Evolutionary conservation across 2,888 invertebrate species (phyloP).

Genomic region (Andrena trimmerana): DNA sequence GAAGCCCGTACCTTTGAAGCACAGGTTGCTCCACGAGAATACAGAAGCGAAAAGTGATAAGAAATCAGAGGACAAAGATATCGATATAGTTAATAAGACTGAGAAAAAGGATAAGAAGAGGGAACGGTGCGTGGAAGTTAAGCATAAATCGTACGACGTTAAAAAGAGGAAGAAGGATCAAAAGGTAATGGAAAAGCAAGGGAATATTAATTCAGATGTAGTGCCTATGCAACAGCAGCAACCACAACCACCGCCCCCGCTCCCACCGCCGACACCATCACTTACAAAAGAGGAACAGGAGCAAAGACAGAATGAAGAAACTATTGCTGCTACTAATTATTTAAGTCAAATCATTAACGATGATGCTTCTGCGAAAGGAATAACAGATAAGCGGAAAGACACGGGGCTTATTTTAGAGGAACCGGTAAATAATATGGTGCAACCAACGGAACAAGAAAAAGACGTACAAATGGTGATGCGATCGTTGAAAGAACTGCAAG

Average conservation of each 20-base stretch:
- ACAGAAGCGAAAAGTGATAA: slow-evolving; percentile 71
- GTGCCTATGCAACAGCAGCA: slow-evolving; percentile 66
- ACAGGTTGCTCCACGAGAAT: slow-evolving; percentile 76
- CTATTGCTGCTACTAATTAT: slow-evolving; percentile 84
- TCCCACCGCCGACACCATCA: slow-evolving; percentile 32
- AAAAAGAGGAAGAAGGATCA: slow-evolving; percentile 77
- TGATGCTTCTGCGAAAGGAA: slow-evolving; percentile 71
- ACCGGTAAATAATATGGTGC: slow-evolving; percentile 60
- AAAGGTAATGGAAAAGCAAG: slow-evolving; percentile 68
- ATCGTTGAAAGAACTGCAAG: slow-evolving; percentile 82
- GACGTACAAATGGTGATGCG: slow-evolving; percentile 84
- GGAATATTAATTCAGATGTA: slow-evolving; percentile 64
- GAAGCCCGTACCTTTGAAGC: slow-evolving; percentile 74
- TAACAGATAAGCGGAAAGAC: slow-evolving; percentile 76
- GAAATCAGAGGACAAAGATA: slow-evolving; percentile 73
- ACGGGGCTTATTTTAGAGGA: slow-evolving; percentile 71
- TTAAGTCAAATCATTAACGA: slow-evolving; percentile 85
- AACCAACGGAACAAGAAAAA: slow-evolving; percentile 80
- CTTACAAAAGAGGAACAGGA: slow-evolving; percentile 81
- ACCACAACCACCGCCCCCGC: slow-evolving; percentile 6
- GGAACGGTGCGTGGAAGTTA: slow-evolving; percentile 65
- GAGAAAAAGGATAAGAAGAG: slow-evolving; percentile 73
- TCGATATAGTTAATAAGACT: slow-evolving; percentile 70
- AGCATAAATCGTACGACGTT: slow-evolving; percentile 76
- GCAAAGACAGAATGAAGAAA: slow-evolving; percentile 83